phyloP scores from a whole-genome alignment of 2,113 vertebrate species.

The Motacilla alba region DNA sequence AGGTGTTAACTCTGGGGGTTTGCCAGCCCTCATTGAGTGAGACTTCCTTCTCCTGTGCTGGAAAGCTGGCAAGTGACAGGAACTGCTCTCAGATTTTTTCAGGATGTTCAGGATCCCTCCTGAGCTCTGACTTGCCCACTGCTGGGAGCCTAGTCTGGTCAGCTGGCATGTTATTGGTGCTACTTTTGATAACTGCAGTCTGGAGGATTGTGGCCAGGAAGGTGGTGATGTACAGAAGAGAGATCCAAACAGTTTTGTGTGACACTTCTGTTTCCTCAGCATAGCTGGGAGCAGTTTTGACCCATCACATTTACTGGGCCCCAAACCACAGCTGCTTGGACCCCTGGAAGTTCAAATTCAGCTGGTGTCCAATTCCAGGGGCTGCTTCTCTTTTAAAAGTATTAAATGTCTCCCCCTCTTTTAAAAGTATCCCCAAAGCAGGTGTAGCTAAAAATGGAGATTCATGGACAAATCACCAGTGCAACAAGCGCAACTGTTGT shows the following conservation, averaged over 20 bases:
- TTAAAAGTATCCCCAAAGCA: not conserved
- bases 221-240: not conserved
- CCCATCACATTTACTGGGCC: not conserved
- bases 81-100: not conserved
- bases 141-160: not conserved
- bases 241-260: not conserved
- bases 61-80: not conserved
- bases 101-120: not conserved
- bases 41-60: not conserved
- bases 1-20: not conserved
- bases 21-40: not conserved
- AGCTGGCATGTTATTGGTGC: rapidly evolving
- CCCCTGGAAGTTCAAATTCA: not conserved
- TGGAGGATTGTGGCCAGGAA: not conserved
- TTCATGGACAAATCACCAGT: not conserved
- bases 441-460: not conserved
- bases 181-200: not conserved
- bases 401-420: not conserved
- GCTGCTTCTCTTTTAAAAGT: not conserved
- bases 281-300: not conserved
- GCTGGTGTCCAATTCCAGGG: not conserved
- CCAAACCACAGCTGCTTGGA: not conserved
- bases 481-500: not conserved
- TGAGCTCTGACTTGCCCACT: not conserved
- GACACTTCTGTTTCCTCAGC: not conserved